phyloP scores from a whole-genome alignment of 2,797 vertebrate genomes.

The Phrynocephalus vlangalii region DNA sequence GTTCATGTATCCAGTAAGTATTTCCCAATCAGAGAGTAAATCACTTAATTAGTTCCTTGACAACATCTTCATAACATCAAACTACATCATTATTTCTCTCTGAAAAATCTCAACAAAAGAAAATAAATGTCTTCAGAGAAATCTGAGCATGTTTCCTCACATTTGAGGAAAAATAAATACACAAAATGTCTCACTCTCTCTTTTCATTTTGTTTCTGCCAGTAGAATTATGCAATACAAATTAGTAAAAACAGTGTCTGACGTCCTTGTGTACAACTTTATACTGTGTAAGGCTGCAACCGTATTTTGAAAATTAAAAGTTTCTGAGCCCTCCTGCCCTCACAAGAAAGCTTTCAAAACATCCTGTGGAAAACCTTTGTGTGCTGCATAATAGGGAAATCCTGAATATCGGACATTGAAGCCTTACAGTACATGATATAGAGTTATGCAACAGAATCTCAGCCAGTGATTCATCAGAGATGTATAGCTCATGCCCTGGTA shows the following conservation, averaged over 20 bases:
- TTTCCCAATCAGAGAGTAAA: slow-evolving; percentile 58
- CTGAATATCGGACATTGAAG: too few relatives aligned
- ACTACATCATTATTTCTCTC: slow-evolving; percentile 54
- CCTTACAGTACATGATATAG: too few relatives aligned
- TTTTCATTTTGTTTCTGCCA: slow-evolving; percentile 34
- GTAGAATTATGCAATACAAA: not conserved
- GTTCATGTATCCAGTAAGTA: slow-evolving; percentile 58
- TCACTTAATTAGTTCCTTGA: slow-evolving; percentile 55
- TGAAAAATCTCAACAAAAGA: slow-evolving; percentile 55
- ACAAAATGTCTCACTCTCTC: not conserved
- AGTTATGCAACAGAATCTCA: too few relatives aligned
- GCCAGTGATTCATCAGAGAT: not conserved
- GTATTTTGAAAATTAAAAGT: too few relatives aligned
- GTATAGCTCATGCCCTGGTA: not conserved
- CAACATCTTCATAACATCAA: slow-evolving; percentile 57
- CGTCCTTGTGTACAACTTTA: too few relatives aligned
- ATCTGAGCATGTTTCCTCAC: slow-evolving; percentile 29
- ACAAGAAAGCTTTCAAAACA: too few relatives aligned
- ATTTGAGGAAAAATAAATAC: slow-evolving; percentile 42
- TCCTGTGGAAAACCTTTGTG: too few relatives aligned
- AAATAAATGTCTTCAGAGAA: slow-evolving; percentile 25
- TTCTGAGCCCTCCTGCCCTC: too few relatives aligned
- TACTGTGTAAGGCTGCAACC: too few relatives aligned
- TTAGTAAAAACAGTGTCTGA: not conserved
- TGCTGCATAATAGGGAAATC: too few relatives aligned